Base-by-base conservation (phyloP, 2,797 vertebrate genomes). In the Jordanella pulchra region DNA sequence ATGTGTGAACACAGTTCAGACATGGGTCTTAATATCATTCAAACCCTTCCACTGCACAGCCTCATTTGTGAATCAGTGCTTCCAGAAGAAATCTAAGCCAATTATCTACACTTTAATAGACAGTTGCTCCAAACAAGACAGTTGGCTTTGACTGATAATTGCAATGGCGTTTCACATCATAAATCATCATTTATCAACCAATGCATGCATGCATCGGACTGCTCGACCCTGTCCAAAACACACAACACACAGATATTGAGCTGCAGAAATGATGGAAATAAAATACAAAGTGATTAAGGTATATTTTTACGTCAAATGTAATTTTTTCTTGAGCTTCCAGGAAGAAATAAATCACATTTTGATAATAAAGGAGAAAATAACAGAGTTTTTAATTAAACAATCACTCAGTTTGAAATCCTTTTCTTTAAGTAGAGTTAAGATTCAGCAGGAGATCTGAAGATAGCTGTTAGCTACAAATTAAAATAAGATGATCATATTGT, bases 1-100 rank as follows among this genome's bases (percentile, higher is more conserved):
- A 39, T 69, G 65, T 72, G 75, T 78, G 76, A 81, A 28, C 51
- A 80, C 87, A 79, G 84, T 90, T 91, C 82, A 91, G 51, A 76
- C 2, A 9, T 71, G 79, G 87, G 85, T 84, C 81, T 82, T 70
- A 35, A 68, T 51, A 77, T 51, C 58, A 76, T 68, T 86, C 68
- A 66, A 67, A 74, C 45, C 69, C 67, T 71, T 80, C 42, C 11
- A 28, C 47, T 30, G 68, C 44, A 14, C 42, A 13, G n/a, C 76
- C 73, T 85, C 70, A 72, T 86, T 85, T 71, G 76, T 56, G 72
- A 68, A 81, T 71, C 51, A 28, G 74, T 30, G 58, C 67, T 35
- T 42, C 21, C 7, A 42, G 58, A 30, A 13, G n/a, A 77, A 83
- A 69, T 61, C 23, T 23, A 73, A 81, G 70, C 66, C 69, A 72